Evolutionary conservation across 2,113 vertebrate species (phyloP).

Genomic region (Proteles cristata): DNA sequence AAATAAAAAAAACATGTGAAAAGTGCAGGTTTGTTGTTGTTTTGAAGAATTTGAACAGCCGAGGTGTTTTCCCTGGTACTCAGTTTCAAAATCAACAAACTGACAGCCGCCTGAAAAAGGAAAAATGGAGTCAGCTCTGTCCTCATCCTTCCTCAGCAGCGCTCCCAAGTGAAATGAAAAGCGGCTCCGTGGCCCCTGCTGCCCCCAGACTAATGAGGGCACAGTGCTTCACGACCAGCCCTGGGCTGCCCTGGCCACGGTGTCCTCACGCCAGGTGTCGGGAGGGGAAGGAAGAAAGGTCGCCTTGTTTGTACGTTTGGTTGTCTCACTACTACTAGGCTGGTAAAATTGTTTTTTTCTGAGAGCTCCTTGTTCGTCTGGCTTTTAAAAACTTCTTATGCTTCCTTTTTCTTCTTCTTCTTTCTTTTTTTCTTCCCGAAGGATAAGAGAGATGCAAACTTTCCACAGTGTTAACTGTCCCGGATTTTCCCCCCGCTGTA

Average conservation of each 20-base stretch:
- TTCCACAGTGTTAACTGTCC: slow-evolving; percentile 42
- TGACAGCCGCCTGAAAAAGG: slow-evolving; percentile 57
- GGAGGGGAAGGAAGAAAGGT: not conserved
- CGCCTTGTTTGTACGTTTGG: not conserved
- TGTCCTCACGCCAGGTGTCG: not conserved
- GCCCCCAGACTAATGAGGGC: not conserved
- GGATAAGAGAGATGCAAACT: slow-evolving; percentile 31
- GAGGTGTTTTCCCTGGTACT: slow-evolving; percentile 49
- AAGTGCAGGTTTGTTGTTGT: slow-evolving; percentile 18
- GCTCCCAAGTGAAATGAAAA: not conserved
- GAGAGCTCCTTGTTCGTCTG: not conserved
- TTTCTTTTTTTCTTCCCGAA: not conserved
- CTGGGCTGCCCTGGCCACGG: not conserved
- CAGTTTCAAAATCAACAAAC: slow-evolving; percentile 69
- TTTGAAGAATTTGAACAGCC: slow-evolving; percentile 36
- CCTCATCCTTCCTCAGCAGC: not conserved
- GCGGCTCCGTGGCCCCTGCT: not conserved
- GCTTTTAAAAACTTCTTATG: not conserved
- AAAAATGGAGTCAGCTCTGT: slow-evolving; percentile 35
- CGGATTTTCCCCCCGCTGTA: not conserved
- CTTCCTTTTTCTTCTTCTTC: not conserved
- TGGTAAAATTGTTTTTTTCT: slow-evolving; percentile 54
- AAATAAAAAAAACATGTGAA: not conserved
- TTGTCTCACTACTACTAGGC: not conserved
- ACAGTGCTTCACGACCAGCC: not conserved